Evolutionary conservation across 2,888 invertebrate genomes (phyloP), one percentile per base, ranked within the genome.

Genomic region (Netelia inedita): DNA sequence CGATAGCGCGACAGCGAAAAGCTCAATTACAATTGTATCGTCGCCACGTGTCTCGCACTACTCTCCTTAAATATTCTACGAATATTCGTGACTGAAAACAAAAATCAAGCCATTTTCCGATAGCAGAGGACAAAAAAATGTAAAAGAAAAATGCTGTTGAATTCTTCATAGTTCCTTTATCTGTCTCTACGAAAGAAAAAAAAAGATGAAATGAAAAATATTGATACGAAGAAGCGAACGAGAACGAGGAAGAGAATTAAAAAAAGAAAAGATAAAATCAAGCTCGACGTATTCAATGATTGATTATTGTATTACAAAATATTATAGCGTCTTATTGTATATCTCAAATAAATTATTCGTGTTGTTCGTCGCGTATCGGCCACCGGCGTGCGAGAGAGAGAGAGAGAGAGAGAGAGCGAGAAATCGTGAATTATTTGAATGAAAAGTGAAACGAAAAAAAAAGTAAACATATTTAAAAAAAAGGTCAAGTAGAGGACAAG

Each of bases 141-240:
- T 88, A 79, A 63, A 72, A n/a, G 14, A 76, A 85, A 87, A 84
- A 88, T 73, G 73, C 85, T 88, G 87, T 88, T 85, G 69, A 87
- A 89, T 91, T 87, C 86, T 78, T 86, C 86, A 90, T 88, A 90
- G 89, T 90, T 91, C 89, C 89, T 91, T 90, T 89, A 87, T 87
- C 83, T 90, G 87, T 87, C 82, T 86, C 86, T 86, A 85, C 86
- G 61, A 79, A 55, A 65, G 66, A 72, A 72, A 53, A 65, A 72
- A 72, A 72, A 53, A 74, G 35, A 69, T 16, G 50, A 78, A 71
- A 11, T 41, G 41, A 41, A 28, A 43, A 71, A 43, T 9, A 76
- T 86, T 75, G 80, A 83, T 35, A 74, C 10, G 41, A 50, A 73
- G 57, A 46, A 63, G n/a, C 21, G 43, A 65, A 57, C 41, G 61